A percentile compares a stretch with the other conserved stretches of the same genome.
Evolutionary conservation across 2,888 invertebrate species (phyloP).

Genomic region (Metallyticus violacea): DNA sequence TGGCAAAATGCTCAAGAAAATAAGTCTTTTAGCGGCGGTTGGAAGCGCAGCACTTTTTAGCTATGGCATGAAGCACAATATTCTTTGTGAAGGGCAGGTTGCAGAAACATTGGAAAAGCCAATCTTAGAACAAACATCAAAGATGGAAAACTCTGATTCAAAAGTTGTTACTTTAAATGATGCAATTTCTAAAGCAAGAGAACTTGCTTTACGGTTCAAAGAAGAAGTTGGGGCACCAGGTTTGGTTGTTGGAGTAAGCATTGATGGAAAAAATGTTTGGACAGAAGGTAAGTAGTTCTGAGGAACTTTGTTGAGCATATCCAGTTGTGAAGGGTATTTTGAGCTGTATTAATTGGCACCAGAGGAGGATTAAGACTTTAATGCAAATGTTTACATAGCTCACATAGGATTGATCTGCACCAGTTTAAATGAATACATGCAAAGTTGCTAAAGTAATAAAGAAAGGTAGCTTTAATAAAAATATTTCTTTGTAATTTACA

Average conservation of each 20-base stretch:
- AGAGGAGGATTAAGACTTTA: no score
- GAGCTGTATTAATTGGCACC: no score
- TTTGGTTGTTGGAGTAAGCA: constrained; percentile 47
- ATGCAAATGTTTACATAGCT: no score
- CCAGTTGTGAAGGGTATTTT: no score
- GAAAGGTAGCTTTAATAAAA: no score
- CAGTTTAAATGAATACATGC: no score
- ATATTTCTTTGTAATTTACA: no score
- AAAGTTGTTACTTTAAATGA: background rate
- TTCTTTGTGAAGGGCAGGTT: background rate
- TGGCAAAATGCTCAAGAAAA: background rate
- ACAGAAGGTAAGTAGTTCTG: constrained; percentile 45
- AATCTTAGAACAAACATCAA: background rate
- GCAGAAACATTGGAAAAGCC: background rate
- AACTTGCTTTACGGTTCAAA: background rate
- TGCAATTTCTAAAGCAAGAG: background rate
- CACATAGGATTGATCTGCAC: no score
- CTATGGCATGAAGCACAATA: background rate
- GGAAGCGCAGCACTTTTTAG: background rate
- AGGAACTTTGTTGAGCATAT: no score
- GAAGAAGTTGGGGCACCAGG: constrained; percentile 45
- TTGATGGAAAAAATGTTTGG: constrained; percentile 50
- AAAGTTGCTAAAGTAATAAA: no score
- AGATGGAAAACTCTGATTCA: background rate
- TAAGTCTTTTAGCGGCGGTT: background rate